These are phyloP conservation scores for Hypselothyrea guttata DNA, from an alignment of 2,888 invertebrate species.

Conservation along the genomic window DNA sequence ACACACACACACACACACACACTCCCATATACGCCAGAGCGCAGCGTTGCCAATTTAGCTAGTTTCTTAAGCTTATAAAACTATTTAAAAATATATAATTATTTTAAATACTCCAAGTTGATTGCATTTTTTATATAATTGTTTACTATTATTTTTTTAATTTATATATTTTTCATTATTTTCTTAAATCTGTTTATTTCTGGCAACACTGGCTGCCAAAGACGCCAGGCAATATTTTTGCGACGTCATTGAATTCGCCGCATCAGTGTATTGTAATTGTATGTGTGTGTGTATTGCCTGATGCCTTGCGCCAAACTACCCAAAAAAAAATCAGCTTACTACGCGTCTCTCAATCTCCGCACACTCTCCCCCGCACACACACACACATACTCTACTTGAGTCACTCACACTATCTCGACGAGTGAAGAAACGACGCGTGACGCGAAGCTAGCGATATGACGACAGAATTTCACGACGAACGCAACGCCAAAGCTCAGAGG, in stretches of 20 bases:
- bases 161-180: no score
- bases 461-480: conserved; percentile 30
- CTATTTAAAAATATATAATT: no score
- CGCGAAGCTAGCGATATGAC: conserved; percentile 41
- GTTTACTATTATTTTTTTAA: no score
- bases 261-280: conserved; percentile 31
- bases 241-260: conserved; percentile 79
- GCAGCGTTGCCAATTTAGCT: no score
- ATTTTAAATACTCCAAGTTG: no score
- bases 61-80: no score
- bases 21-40: no score
- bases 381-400: conserved; percentile 30
- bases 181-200: no score
- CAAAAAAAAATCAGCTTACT: conserved; percentile 30
- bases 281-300: conserved; percentile 26
- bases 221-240: conserved; percentile 63
- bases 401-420: conserved; percentile 31
- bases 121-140: no score
- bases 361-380: conserved; percentile 29
- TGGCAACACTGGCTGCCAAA: conserved; percentile 34
- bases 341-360: conserved; percentile 23
- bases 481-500: conserved; percentile 33
- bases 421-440: conserved; percentile 63
- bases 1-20: conserved; percentile 14
- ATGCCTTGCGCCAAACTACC: conserved; percentile 41